These are phyloP conservation scores for Marcusenius ussheri DNA, from an alignment of 2,113 vertebrate species.

Conservation along the genomic window DNA sequence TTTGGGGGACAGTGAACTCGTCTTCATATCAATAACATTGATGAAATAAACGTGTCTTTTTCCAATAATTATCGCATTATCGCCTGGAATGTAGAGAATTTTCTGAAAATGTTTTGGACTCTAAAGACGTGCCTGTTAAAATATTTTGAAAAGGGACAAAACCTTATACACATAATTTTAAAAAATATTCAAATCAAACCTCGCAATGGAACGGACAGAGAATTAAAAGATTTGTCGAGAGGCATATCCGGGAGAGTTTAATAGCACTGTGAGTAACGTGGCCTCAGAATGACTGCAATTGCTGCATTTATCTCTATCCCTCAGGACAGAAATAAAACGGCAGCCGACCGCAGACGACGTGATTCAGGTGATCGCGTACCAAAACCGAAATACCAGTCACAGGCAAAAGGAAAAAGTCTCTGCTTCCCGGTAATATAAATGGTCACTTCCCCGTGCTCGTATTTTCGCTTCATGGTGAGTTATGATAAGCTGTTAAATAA, in stretches of 20 bases:
- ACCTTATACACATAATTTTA: not conserved
- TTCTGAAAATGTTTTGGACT: not conserved
- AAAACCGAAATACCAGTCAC: not conserved
- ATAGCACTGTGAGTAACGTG: not conserved
- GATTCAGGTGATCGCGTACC: not conserved
- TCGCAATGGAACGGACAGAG: not conserved
- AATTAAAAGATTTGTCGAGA: not conserved
- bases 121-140: not conserved
- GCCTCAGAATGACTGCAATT: not conserved
- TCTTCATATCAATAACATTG: not conserved
- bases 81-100: not conserved
- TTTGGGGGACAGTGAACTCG: not conserved
- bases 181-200: not conserved
- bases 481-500: not conserved
- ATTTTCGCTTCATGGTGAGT: not conserved
- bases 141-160: not conserved
- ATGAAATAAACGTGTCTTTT: not conserved
- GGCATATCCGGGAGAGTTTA: not conserved
- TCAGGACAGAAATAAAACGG: not conserved
- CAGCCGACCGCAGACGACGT: not conserved
- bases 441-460: not conserved
- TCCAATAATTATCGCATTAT: not conserved
- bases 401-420: not conserved
- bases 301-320: not conserved
- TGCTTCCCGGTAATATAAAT: not conserved